These are phyloP conservation scores for Galaxea fascicularis DNA, from an alignment of 92 coral and sea anemone genomes.

Conservation along the genomic window DNA sequence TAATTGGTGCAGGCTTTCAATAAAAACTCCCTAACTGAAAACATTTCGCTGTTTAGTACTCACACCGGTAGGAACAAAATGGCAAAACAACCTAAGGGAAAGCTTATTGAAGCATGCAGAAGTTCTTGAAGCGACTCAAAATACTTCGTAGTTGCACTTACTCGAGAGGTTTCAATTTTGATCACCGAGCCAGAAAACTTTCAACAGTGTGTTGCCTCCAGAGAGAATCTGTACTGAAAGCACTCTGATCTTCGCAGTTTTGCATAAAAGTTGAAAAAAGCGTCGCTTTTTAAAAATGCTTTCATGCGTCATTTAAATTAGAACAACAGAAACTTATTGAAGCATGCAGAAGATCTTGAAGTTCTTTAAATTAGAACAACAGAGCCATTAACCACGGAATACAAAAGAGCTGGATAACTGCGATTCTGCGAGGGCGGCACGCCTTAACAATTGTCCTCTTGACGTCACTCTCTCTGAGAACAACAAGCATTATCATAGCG, in stretches of 20 bases:
- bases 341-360: no score
- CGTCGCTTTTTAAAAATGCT: not conserved
- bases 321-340: conserved; percentile 6
- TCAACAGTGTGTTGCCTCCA: not conserved
- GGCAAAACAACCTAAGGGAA: not conserved
- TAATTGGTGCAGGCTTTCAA: not conserved
- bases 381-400: not conserved
- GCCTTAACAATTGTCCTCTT: no score
- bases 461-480: no score
- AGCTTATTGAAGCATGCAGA: not conserved
- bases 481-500: no score
- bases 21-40: no score
- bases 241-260: not conserved
- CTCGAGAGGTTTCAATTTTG: not conserved
- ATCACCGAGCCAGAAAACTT: not conserved
- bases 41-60: no score
- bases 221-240: not conserved
- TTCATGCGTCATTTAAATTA: not conserved
- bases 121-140: not conserved
- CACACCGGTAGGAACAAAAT: not conserved
- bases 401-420: no score
- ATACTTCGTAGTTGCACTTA: not conserved
- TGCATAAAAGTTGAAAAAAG: not conserved
- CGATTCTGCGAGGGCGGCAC: no score
- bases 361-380: not conserved